Conservation (phyloP, 2,888 invertebrate species). For the Axea sp. region DNA sequence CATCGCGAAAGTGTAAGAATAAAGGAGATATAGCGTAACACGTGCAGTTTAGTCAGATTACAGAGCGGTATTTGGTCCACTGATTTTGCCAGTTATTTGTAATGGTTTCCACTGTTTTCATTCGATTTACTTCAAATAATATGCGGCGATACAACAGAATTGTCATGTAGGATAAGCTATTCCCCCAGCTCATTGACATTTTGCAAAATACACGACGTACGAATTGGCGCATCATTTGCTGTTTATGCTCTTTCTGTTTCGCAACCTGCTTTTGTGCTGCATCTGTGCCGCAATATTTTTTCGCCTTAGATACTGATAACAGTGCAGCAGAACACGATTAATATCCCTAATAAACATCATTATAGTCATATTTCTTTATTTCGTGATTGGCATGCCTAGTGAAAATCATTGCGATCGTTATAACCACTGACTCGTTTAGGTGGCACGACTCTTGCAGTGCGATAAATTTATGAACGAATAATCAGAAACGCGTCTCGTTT, state of each 20-base stretch:
- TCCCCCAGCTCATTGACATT: conserved; percentile 36
- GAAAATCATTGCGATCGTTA: too few species aligned
- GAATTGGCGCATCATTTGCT: conserved; percentile 25
- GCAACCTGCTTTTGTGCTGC: background rate
- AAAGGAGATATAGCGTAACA: conserved; percentile 43
- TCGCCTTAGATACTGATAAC: too few species aligned
- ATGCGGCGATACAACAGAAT: conserved; percentile 44
- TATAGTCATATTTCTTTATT: too few species aligned
- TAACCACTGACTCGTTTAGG: too few species aligned
- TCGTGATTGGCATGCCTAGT: too few species aligned
- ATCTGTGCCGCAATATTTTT: too few species aligned
- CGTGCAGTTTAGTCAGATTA: conserved; percentile 52
- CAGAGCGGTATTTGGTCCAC: conserved; percentile 46
- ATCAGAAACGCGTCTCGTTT: too few species aligned
- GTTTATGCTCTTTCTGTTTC: conserved; percentile 15
- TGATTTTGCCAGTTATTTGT: conserved; percentile 56
- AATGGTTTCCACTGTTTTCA: conserved; percentile 57
- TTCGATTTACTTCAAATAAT: conserved; percentile 55
- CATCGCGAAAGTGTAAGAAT: conserved; percentile 46
- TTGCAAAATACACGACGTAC: conserved; percentile 34
- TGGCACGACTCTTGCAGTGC: too few species aligned
- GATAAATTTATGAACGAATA: too few species aligned
- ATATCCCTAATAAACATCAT: too few species aligned
- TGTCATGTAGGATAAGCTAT: conserved; percentile 42
- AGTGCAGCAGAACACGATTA: too few species aligned